Base-by-base conservation (phyloP, 2,888 invertebrate species). In the Caenorhabditis wallacei region DNA sequence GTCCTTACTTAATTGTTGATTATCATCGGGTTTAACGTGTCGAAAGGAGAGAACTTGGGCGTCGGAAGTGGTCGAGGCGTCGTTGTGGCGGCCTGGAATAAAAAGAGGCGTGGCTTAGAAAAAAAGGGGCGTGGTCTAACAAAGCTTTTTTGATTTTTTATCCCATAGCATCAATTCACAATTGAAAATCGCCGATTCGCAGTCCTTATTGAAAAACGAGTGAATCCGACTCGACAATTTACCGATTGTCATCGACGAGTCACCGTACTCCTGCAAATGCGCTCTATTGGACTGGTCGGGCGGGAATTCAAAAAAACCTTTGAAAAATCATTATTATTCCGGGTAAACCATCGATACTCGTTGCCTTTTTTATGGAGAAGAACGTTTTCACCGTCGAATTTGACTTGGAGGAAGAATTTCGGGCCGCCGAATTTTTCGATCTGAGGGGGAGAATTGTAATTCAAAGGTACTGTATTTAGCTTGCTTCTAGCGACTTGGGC, bases 381-480 rank as follows among this genome's bases (percentile, higher is more conserved):
- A 10, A 91, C 88, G 70, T 91, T 90, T 64, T 91, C 91, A n/a
- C 91, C 91, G 64, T 91, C 91, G 66, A 85, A 91, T 72, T 91
- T 91, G 57, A 80, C 59, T 75, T 91, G 90, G 24, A 91, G 74
- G 40, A 84, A 90, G 80, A 91, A 91, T 20, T 84, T 80, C 5
- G 56, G 26, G 2, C 83, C 80, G 24, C 80, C 83, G 43, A 75
- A 59, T 26, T 83, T 83, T 69, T 79, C 74, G 26, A 83, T 83
- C 82, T 82, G 43, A 46, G 40, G 35, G 35, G 10, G 10, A 35
- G 10, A 35, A 35, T 35, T 4, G 10, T 7, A 35, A 35, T 35
- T 35, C n/a, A n/a, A n/a, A n/a, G n/a, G n/a, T n/a, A n/a, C n/a
- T n/a, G n/a, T n/a, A n/a, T n/a, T n/a, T n/a, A n/a, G n/a, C n/a